Base-by-base conservation (phyloP, 2,888 invertebrate species). In the Synergus itoensis region DNA sequence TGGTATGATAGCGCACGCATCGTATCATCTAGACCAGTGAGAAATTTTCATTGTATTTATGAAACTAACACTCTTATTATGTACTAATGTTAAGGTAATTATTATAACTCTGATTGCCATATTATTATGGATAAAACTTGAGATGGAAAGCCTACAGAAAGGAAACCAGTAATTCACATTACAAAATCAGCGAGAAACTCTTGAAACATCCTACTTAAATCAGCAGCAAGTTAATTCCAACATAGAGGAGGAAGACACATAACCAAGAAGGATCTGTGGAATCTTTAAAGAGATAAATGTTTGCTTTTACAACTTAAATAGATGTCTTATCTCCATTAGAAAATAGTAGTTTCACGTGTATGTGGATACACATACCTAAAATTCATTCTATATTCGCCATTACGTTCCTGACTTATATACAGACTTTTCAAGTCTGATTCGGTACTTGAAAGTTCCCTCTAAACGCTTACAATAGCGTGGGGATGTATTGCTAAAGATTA, bases 1-100 rank as follows among this genome's bases (percentile, higher is more conserved):
- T 84, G 86, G 78, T 83, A 86, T 85, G 88, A 89, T 88, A 87
- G 82, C 80, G 85, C 87, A 87, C 86, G 87, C 79, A 79, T 79
- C 60, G 65, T 43, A 77, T 73, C 77, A 76, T 11, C 69, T 64
- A 40, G 36, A 63, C 77, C 45, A 18, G 63, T 62, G 62, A 64
- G 64, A 57, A 63, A 78, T 53, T 73, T 73, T 53, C 53, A 36
- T 5, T 4, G 16, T 53, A 73, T 73, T 53, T 73, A 53, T 53
- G 28, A 36, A 48, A n/a, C 14, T 11, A n/a, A n/a, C 28, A 53
- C n/a, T 48, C 48, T 45, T 16, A 65, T 53, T 21, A 60, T 28
- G 0, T 60, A 60, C n/a, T 53, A 9, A 53, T 53, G 9, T n/a
- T 8, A 53, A 53, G 53, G 28, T 28, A 28, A 28, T 28, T 28